A percentile compares a stretch with the other conserved stretches of the same genome.
phyloP scores from a whole-genome alignment of 2,797 vertebrate genomes.

The Sebastes iracundus region DNA sequence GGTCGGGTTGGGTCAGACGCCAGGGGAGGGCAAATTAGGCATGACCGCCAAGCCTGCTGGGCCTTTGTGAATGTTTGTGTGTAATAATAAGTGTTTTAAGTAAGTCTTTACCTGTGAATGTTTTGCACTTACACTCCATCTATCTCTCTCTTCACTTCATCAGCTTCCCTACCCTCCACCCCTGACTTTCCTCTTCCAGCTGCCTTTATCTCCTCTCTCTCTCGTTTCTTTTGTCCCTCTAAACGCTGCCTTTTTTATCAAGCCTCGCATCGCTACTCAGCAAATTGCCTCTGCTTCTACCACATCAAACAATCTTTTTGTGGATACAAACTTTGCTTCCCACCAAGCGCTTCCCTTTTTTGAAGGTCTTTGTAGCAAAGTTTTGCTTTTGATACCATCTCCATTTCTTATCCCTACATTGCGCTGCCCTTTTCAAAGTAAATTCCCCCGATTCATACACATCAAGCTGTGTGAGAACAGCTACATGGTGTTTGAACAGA shows the following conservation, averaged over 20 bases:
- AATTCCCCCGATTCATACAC: not conserved
- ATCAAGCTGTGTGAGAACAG: conserved; percentile 13
- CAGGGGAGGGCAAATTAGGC: conserved; percentile 59
- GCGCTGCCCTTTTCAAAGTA: conserved; percentile 18
- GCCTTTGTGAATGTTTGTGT: conserved; percentile 38
- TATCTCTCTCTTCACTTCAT: conserved; percentile 1
- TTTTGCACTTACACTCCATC: conserved; percentile 19
- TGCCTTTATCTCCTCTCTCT: conserved; percentile 43
- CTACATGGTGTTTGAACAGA: conserved; percentile 36
- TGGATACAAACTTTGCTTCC: conserved; percentile 19
- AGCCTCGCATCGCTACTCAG: conserved; percentile 42
- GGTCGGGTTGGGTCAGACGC: conserved; percentile 39
- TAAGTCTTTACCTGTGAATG: conserved; percentile 12
- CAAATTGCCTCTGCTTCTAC: conserved; percentile 24
- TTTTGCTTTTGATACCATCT: conserved; percentile 50
- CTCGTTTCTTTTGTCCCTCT: conserved; percentile 43
- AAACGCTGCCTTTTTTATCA: conserved; percentile 42
- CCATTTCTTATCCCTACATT: conserved; percentile 10
- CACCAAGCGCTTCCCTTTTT: conserved; percentile 20
- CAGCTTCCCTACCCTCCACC: not conserved
- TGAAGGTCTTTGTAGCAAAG: conserved; percentile 33
- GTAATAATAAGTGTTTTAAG: conserved; percentile 28
- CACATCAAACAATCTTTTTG: conserved; percentile 62
- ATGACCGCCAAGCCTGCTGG: conserved; percentile 53
- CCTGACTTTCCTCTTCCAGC: conserved; percentile 13